Base-by-base conservation (phyloP, 2,888 invertebrate genomes). In the Dorcus hopei region DNA sequence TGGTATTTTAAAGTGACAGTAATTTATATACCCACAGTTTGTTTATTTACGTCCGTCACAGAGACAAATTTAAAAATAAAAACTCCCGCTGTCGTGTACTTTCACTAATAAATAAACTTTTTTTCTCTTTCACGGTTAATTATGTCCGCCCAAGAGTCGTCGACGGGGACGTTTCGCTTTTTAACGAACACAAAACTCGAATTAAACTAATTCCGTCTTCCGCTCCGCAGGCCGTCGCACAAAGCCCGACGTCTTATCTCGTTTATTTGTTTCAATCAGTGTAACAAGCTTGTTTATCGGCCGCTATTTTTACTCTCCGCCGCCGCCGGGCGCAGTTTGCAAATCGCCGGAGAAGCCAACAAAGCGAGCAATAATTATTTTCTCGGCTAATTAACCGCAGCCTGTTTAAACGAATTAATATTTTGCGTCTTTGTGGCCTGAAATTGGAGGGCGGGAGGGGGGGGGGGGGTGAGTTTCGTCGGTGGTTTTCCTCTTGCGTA, bases 271-370 rank as follows among this genome's bases (percentile, higher is more conserved):
- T 54, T 50, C 58, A 58, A 58, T 58, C 58, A 54, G 54, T 58
- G 54, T 58, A 58, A 58, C 58, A 54, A 58, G 58, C 58, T 58
- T 58, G 58, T 58, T 58, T 58, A 58, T 58, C 58, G 53, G 51
- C 54, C 49, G 49, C 54, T 58, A 58, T 58, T 58, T 58, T 58
- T 58, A 54, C 51, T 53, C 54, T 33, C 26, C 26, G 6, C 26
- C 26, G 26, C 26, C 26, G 26, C 7, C 7, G 26, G 26, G 41
- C 41, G 52, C 40, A 33, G 26, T 33, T 33, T 33, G 26, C 26
- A 33, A 33, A 33, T 33, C 26, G 26, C 26, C 26, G 26, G 26
- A 33, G 26, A 33, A 33, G 26, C 26, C 26, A 33, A 33, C 26
- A 33, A 33, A 33, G 26, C 26, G 26, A 5, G 26, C 26, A 33